Evolutionary conservation across 2,113 vertebrate species (phyloP).

Genomic region (Phycodurus eques): DNA sequence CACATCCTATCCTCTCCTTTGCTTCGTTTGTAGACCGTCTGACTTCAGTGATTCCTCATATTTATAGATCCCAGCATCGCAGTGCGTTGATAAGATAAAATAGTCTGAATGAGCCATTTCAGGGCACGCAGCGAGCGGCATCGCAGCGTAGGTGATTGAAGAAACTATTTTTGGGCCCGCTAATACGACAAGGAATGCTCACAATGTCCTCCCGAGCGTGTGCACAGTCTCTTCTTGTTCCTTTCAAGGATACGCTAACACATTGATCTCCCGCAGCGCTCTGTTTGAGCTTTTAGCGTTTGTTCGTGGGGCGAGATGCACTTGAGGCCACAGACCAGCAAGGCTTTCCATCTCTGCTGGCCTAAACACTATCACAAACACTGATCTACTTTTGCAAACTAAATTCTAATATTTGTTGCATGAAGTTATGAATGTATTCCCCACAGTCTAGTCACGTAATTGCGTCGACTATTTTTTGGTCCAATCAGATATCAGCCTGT

Average conservation of each 20-base stretch:
- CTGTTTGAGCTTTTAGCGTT: neutral
- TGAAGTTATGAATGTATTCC: no score
- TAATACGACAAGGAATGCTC: slow-evolving; percentile 39
- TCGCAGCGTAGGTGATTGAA: neutral
- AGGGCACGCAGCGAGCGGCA: neutral
- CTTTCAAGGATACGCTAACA: slow-evolving; percentile 41
- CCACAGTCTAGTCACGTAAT: no score
- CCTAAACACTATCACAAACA: neutral
- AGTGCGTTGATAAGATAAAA: neutral
- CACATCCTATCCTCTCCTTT: neutral
- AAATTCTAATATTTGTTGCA: no score
- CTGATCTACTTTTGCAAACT: neutral
- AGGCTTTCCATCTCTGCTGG: neutral
- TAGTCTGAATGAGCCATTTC: neutral
- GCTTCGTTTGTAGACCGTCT: neutral
- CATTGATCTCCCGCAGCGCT: slow-evolving; percentile 7
- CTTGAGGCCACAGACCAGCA: neutral
- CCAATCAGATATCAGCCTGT: no score
- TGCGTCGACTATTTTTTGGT: no score
- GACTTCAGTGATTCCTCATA: no score
- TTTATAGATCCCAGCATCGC: neutral
- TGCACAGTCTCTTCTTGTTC: slow-evolving; percentile 8
- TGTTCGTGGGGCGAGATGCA: neutral
- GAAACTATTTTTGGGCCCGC: neutral
- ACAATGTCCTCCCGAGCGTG: slow-evolving; percentile 25